Evolutionary conservation across 2,888 invertebrate genomes (phyloP), one percentile per base, ranked within the genome.

Genomic region (Monochamus alternatus): DNA sequence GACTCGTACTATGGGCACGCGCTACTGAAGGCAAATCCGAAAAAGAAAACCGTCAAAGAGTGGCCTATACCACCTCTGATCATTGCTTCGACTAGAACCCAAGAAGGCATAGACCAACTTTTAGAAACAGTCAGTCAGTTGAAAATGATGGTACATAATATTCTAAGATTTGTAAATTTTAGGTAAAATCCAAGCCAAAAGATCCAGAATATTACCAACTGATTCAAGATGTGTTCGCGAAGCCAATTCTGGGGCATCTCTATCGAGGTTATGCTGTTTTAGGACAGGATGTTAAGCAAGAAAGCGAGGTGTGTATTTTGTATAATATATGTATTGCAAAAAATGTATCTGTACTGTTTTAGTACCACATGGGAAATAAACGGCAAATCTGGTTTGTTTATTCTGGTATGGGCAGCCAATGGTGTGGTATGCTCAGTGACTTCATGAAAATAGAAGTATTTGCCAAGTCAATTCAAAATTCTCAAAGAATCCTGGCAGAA

Each of bases 1-100:
- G 97, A 98, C 80, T 98, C 99, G 72, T 96, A 97, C 68, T 98
- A 97, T 89, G 97, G 96, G 5, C 98, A 98, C 89, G 90, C 96
- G 1, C 91, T 98, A 81, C 90, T 98, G n/a, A 94, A 94, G 87
- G 94, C 96, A 22, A 94, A 95, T 88, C 92, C 93, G 0, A 93
- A 93, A 85, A 92, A 91, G 9, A 94, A 93, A 85, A 89, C 91
- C 2, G 87, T 90, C 0, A 90, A 91, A 0, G 86, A 90, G 22
- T 91, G 90, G 83, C 90, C 89, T 69, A 85, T 92, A 66, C 94
- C 95, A 1, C 92, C 94, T 81, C 88, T 97, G 55, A 91, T 96
- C 70, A 88, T 93, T 51, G 93, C 94, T 68, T 96, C 97, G 3
- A 98, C 97, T 3, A 93, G 98, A 84, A 97, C 97, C 2, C 94